Evolutionary conservation across 2,797 vertebrate genomes (phyloP), one percentile per base, ranked within the genome.

Genomic region (Pseudochromis fuscus): DNA sequence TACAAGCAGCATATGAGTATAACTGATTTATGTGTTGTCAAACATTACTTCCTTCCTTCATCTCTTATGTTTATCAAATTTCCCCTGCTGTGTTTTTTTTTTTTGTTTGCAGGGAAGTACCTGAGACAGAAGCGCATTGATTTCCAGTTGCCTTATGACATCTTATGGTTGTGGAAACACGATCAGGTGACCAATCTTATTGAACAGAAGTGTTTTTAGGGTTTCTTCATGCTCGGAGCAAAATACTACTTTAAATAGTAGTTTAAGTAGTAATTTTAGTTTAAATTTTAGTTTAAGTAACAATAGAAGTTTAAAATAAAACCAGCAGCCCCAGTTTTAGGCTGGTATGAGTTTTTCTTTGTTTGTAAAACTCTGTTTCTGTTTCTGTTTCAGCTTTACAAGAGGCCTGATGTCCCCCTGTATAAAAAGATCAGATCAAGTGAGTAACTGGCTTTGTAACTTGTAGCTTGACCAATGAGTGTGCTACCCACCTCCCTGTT

Each of bases 131-230:
- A 98, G 87, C 94, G 97, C 71, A 97, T 97, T 75, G 98, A 99
- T 90, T 99, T 99, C 92, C 98, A 99, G 94, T 95, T 99, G 93
- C 97, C 98, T 84, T 99, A 99, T 11, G 98, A 99, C 93, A 98
- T 99, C 93, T 94, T 99, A 83, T 99, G 98, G 98, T 96, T 99
- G 90, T 99, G 98, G 98, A 99, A 99, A 94, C 98, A 99, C 51
- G 97, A 99, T 92, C 98, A 99, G 98, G 98, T 99, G 94, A 86
- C 80, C 24, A 65, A 27, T 90, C 67, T 72, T 21, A 30, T 67
- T 25, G 1, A 62, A 19, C 30, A 51, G 7, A 27, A 37, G 7
- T 35, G 21, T 68, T 79, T 64, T 63, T 31, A 15, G 31, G 40
- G 15, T 15, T 77, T 88, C 75, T 64, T 25, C 31, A 19, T 40